A percentile compares a stretch with the other conserved stretches of the same genome.
phyloP scores from a whole-genome alignment of 1,140 invertebrate species.

The Lanistes nyassanus region DNA sequence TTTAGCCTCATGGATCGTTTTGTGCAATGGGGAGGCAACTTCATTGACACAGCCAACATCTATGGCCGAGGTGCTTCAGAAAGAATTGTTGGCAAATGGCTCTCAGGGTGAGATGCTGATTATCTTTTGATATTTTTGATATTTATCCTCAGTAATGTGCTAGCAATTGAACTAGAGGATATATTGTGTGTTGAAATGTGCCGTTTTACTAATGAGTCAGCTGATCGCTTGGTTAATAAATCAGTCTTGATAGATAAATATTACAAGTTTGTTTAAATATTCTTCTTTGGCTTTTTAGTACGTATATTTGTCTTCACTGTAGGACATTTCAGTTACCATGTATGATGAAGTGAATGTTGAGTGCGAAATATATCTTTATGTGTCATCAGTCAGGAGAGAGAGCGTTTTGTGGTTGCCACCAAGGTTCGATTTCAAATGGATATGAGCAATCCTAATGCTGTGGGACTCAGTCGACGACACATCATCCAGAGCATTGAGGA shows the following conservation, averaged over 20 bases:
- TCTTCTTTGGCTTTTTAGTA: no score
- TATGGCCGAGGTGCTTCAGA: slow-evolving; percentile 55
- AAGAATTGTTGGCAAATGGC: slow-evolving; percentile 57
- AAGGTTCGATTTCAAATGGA: slow-evolving; percentile 36
- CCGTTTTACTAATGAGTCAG: no score
- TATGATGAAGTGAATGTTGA: no score
- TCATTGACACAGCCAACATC: slow-evolving; percentile 62
- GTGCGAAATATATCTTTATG: no score
- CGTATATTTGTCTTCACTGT: no score
- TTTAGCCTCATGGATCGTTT: slow-evolving; percentile 51
- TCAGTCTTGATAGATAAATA: no score
- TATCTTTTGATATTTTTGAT: not conserved
- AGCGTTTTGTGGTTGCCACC: slow-evolving; percentile 48
- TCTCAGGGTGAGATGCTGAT: slow-evolving; percentile 48
- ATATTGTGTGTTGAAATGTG: no score
- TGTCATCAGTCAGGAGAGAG: slow-evolving; percentile 38
- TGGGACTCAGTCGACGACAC: slow-evolving; percentile 33
- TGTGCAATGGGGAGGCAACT: slow-evolving; percentile 60
- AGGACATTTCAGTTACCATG: no score
- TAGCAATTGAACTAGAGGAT: no score
- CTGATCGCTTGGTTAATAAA: no score
- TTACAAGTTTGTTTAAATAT: no score
- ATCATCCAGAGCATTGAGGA: slow-evolving; percentile 26
- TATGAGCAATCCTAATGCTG: slow-evolving; percentile 4
- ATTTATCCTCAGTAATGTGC: no score